Percentiles rank a stretch among this genome's conserved stretches.
phyloP scores from a whole-genome alignment of 2,113 vertebrate genomes.

The Chlamydotis undulata region DNA sequence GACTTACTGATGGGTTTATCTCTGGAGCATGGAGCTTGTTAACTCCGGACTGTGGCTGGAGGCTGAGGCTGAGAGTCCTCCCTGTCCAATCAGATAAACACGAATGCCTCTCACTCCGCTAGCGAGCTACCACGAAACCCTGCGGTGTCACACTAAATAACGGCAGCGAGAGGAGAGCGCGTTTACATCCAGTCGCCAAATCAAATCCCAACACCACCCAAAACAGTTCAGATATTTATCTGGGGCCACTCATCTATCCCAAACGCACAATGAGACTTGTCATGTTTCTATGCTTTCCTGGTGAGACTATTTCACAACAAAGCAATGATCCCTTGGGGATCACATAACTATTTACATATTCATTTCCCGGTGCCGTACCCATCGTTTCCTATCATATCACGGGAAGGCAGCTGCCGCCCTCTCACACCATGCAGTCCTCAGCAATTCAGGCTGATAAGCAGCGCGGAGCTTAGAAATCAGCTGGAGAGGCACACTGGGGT shows the following conservation, averaged over 20 bases:
- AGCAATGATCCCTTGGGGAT: background rate
- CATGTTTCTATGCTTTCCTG: background rate
- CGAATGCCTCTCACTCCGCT: background rate
- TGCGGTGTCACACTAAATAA: background rate
- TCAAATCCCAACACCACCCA: background rate
- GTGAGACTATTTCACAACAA: constrained; percentile 10
- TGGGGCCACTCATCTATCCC: background rate
- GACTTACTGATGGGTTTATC: background rate
- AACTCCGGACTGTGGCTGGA: background rate
- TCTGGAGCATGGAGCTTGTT: background rate
- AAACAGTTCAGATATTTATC: background rate
- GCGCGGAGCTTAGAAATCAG: background rate
- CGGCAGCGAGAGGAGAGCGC: background rate
- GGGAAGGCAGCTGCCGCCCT: background rate
- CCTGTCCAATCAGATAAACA: background rate
- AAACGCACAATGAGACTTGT: background rate
- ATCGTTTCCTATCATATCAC: constrained; percentile 31
- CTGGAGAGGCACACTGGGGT: background rate
- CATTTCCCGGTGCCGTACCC: background rate
- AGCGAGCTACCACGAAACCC: background rate
- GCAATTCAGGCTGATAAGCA: background rate
- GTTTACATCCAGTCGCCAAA: background rate
- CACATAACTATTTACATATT: background rate
- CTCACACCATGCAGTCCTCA: background rate
- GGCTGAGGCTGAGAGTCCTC: background rate